phyloP scores from a whole-genome alignment of 2,888 invertebrate species.

The Beris chalybata region DNA sequence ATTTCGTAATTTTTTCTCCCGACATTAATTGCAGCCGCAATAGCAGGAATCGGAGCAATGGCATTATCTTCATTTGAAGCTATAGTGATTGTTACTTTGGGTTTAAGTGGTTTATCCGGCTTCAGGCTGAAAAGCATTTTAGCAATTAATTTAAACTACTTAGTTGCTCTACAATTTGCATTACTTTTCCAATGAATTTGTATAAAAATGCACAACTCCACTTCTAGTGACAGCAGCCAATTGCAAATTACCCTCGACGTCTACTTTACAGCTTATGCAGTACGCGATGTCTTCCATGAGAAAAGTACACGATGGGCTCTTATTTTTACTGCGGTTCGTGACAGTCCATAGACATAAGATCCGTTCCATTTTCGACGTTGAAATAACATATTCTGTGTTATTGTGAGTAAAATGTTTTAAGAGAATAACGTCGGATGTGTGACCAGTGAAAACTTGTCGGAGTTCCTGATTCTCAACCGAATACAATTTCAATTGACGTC shows the following conservation, averaged over 20 bases:
- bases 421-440: conserved; percentile 61
- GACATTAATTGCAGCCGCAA: conserved; percentile 56
- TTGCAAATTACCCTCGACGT: conserved; percentile 57
- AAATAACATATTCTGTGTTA: conserved; percentile 48
- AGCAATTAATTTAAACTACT: not conserved
- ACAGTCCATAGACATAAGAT: conserved; percentile 53
- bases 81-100: conserved; percentile 64
- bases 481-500: conserved; percentile 58
- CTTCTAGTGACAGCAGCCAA: conserved; percentile 65
- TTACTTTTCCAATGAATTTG: conserved; percentile 72
- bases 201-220: conserved; percentile 78
- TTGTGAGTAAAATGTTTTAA: conserved; percentile 51
- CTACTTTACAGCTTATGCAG: conserved; percentile 58
- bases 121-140: conserved; percentile 44
- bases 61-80: conserved; percentile 60
- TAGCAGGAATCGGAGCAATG: conserved; percentile 60
- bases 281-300: conserved; percentile 71
- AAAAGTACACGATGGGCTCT: conserved; percentile 61
- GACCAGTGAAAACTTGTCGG: conserved; percentile 66
- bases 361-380: conserved; percentile 53
- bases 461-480: conserved; percentile 62
- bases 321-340: conserved; percentile 45
- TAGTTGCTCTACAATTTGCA: not conserved
- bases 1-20: conserved; percentile 54
- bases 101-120: conserved; percentile 65